These are phyloP conservation scores for Harpagifer antarcticus DNA, from an alignment of 2,797 vertebrate species.

Conservation along the genomic window DNA sequence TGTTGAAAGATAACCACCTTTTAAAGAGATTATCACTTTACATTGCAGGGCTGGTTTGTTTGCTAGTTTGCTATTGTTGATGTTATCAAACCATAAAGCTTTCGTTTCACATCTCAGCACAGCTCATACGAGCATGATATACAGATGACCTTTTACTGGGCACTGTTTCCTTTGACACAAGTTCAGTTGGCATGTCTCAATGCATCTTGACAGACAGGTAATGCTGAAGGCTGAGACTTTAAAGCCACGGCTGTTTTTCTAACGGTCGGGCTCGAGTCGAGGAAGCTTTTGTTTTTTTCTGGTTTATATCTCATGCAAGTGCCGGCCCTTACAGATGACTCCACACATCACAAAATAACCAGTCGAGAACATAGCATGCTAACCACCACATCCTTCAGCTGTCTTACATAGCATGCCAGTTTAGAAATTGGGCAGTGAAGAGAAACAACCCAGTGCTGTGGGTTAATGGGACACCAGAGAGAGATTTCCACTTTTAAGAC, in stretches of 20 bases:
- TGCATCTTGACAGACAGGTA: conserved; percentile 71
- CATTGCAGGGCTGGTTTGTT: conserved; percentile 41
- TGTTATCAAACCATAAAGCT: conserved; percentile 52
- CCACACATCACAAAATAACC: conserved; percentile 45
- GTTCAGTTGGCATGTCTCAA: conserved; percentile 57
- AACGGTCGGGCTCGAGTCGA: conserved; percentile 30
- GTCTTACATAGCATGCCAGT: conserved; percentile 33
- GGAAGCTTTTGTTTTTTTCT: conserved; percentile 60
- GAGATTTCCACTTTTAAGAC: conserved; percentile 32
- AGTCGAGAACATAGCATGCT: conserved; percentile 27
- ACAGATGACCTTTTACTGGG: conserved; percentile 66
- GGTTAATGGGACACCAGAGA: conserved; percentile 36
- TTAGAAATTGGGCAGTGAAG: conserved; percentile 11
- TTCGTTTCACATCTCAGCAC: conserved; percentile 49
- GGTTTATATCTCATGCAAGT: conserved; percentile 62
- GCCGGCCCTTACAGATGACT: conserved; percentile 34
- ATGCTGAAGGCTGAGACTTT: conserved; percentile 43
- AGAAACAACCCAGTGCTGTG: conserved; percentile 9
- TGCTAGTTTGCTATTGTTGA: conserved; percentile 47
- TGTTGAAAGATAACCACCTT: conserved; percentile 54
- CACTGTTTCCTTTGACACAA: conserved; percentile 48
- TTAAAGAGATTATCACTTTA: conserved; percentile 57
- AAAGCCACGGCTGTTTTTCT: conserved; percentile 48
- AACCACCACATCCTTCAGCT: conserved; percentile 16
- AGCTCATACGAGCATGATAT: conserved; percentile 45